Evolutionary conservation across 1,140 invertebrate species (phyloP), one percentile per base, ranked within the genome.

Genomic region (Trialeurodes vaporariorum): DNA sequence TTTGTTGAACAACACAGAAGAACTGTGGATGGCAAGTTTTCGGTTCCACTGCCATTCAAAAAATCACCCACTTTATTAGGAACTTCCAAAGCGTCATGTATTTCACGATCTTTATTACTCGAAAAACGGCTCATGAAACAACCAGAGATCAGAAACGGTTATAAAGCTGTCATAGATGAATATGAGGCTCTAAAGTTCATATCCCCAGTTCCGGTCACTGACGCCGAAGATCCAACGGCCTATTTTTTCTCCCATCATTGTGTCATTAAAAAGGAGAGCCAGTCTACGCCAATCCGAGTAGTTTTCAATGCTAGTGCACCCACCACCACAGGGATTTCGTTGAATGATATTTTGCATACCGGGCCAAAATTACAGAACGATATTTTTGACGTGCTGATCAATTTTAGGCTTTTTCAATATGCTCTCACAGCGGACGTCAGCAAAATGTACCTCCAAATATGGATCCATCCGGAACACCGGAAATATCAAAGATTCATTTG

Each of bases 401-500:
- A 21, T 13, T 65, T 34, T 23, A 2, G 64, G 22, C 64, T 58
- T 9, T 23, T 58, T 12, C 64, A 9, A 25, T 24, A 24, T 23
- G 17, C 63, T n/a, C 17, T 64, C 5, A 9, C 34, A 17, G 34
- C 34, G 5, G 34, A 49, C 17, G 17, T 49, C 17, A 17, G 5
- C 5, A 49, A 49, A 49, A 49, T 49, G 34, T 49, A 49, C 34
- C 5, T 5, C 5, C 34, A 49, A 17, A 17, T 49, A 17, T 9
- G 34, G 34, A 49, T 49, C 1, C 1, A 61, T 26, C 61, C 66
- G 1, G 40, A 68, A 13, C 65, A 76, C 63, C 63, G 68, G 23
- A 61, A 67, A 17, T 76, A 73, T 65, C 78, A 80, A 72, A 61
- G 71, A 23, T 76, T 80, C 25, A 26, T 81, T 0, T 80, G 78